Base-by-base conservation (phyloP, 2,888 invertebrate genomes). In the Nebria salina region DNA sequence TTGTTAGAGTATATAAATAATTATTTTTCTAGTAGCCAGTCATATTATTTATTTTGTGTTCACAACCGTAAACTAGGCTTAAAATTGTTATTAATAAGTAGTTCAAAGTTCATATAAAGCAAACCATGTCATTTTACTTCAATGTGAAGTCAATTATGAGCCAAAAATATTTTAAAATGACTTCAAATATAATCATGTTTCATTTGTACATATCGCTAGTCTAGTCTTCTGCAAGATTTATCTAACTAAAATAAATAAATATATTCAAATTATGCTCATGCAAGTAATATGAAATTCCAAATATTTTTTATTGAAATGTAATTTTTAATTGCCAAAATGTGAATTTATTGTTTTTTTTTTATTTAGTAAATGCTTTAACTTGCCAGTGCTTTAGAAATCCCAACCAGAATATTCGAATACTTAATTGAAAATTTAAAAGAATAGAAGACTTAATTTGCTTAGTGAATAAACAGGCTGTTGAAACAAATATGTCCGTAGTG, bases 51-150 rank as follows among this genome's bases (percentile, higher is more conserved):
- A 54, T 54, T 54, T 54, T 54, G 54, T 54, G 54, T 54, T 54
- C 3, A 2, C 8, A 2, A 13, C 7, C 54, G 54, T 54, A 3
- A 54, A 54, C 54, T 54, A 54, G 13, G 54, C 54, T 54, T 54
- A 54, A 54, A 11, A 54, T 11, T 54, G 54, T 54, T 54, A 54
- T 54, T 54, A 54, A 54, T 54, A 54, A 54, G 54, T 54, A 54
- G 54, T 54, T 54, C 54, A 54, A 54, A 54, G 54, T 54, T 54
- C 54, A 54, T 54, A 54, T 54, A 75, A 75, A 75, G 75, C 75
- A 26, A 78, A 72, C 78, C 78, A 78, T 78, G 78, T 72, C 79
- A 75, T 75, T 72, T n/a, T 72, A 72, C 34, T 72, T 26, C 54
- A 54, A 54, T 34, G 34, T 34, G 34, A 34, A 54, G 13, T 54